A percentile compares a stretch with the other conserved stretches of the same genome.
Conservation (phyloP, 1,140 invertebrate species). For the Rhyacophila brunnea region DNA sequence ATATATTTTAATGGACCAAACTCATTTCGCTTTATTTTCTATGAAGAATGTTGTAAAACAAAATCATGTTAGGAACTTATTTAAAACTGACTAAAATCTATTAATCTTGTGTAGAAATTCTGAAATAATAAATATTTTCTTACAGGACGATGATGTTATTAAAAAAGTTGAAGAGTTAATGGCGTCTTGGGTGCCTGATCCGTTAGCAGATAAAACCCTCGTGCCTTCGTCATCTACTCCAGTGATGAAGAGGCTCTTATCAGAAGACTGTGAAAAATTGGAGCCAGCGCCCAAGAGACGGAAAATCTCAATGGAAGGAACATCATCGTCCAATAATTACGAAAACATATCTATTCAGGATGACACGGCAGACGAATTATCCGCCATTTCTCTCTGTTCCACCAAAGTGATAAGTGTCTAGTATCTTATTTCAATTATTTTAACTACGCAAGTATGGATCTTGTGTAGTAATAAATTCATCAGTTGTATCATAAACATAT, state of each 20-base stretch:
- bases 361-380: conserved; percentile 14
- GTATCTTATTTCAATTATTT: too few species aligned
- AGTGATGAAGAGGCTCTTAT: conserved; percentile 21
- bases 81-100: too few species aligned
- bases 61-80: too few species aligned
- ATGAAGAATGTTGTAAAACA: too few species aligned
- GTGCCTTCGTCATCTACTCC: not conserved
- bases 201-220: too few species aligned
- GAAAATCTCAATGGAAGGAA: conserved; percentile 13
- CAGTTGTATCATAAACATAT: too few species aligned
- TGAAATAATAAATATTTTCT: conserved; percentile 9
- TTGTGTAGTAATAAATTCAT: too few species aligned
- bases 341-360: conserved; percentile 5
- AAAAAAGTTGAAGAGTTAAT: conserved; percentile 44
- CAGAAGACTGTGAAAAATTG: conserved; percentile 7
- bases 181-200: not conserved
- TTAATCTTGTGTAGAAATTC: not conserved
- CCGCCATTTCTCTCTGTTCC: conserved; percentile 5
- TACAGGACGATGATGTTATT: conserved; percentile 44
- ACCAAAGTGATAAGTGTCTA: not conserved
- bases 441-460: too few species aligned
- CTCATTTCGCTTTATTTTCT: too few species aligned
- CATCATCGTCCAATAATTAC: not conserved
- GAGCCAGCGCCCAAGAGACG: conserved; percentile 22
- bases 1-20: too few species aligned